Conservation (phyloP, 2,113 vertebrate genomes). For the Amazona vittata region DNA sequence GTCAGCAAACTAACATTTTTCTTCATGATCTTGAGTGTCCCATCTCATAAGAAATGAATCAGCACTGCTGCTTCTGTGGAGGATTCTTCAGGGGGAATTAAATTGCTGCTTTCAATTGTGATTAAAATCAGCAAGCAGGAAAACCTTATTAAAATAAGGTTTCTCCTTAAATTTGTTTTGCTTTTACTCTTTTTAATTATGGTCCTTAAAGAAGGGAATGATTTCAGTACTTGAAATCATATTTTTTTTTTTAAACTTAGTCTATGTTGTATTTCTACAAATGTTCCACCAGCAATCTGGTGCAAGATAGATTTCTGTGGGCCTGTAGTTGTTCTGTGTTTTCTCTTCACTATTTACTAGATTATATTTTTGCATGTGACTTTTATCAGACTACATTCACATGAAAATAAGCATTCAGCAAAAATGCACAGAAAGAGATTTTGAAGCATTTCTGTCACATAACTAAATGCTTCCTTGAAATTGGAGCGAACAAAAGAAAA, state of each 20-base stretch:
- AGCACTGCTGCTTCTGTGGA: not conserved
- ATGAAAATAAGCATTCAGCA: not conserved
- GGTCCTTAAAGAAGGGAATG: not conserved
- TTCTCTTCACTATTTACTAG: not conserved
- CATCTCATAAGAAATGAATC: not conserved
- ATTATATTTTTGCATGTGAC: not conserved
- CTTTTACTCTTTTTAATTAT: not conserved
- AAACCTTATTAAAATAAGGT: not conserved
- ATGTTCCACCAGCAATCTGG: not conserved
- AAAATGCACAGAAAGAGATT: conserved; percentile 10
- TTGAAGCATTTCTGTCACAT: not conserved
- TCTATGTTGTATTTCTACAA: not conserved
- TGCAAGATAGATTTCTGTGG: not conserved
- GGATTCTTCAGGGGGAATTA: not conserved
- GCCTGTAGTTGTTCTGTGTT: not conserved
- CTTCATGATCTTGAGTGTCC: not conserved
- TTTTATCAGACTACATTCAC: not conserved
- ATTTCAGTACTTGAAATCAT: not conserved
- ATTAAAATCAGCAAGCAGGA: not conserved
- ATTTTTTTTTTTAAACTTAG: not conserved
- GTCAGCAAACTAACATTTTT: not conserved
- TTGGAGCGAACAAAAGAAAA: not conserved
- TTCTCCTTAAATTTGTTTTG: not conserved
- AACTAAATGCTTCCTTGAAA: conserved; percentile 15
- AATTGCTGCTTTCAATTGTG: not conserved